Conservation (phyloP, 2,888 invertebrate species). For the Drosophila paramelanica region DNA sequence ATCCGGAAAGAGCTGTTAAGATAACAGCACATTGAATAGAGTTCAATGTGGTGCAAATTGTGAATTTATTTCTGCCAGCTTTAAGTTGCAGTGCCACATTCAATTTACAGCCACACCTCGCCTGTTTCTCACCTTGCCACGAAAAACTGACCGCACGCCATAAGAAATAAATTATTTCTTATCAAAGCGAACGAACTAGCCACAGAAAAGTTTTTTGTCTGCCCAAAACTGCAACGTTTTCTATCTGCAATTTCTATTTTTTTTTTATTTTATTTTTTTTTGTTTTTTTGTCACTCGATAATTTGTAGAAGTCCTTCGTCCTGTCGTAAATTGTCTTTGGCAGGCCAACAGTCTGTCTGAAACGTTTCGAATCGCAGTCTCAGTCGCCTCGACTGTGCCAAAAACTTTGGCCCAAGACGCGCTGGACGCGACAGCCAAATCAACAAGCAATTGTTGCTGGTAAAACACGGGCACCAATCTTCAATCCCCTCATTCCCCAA, state of each 20-base stretch:
- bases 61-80: conserved; percentile 22
- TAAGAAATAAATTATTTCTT: conserved; percentile 77
- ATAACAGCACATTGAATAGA: neutral
- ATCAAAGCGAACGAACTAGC: conserved; percentile 66
- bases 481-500: neutral
- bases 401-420: conserved; percentile 60
- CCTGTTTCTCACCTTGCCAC: conserved; percentile 43
- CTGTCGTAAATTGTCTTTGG: conserved; percentile 79
- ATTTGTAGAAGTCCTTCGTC: conserved; percentile 71
- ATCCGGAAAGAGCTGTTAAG: neutral
- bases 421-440: conserved; percentile 60
- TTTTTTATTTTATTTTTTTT: neutral
- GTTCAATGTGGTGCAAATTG: neutral
- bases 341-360: conserved; percentile 57
- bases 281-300: conserved; percentile 70
- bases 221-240: conserved; percentile 53
- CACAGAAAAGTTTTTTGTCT: conserved; percentile 66
- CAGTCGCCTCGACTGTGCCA: conserved; percentile 51
- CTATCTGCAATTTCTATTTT: conserved; percentile 63
- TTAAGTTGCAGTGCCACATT: conserved; percentile 21
- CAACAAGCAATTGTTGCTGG: conserved; percentile 78
- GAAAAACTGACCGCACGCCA: conserved; percentile 53
- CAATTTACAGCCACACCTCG: conserved; percentile 26
- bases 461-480: conserved; percentile 59
- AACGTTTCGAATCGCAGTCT: conserved; percentile 26